These are phyloP conservation scores for Sycophila texana DNA, from an alignment of 2,888 invertebrate species.

Conservation along the genomic window DNA sequence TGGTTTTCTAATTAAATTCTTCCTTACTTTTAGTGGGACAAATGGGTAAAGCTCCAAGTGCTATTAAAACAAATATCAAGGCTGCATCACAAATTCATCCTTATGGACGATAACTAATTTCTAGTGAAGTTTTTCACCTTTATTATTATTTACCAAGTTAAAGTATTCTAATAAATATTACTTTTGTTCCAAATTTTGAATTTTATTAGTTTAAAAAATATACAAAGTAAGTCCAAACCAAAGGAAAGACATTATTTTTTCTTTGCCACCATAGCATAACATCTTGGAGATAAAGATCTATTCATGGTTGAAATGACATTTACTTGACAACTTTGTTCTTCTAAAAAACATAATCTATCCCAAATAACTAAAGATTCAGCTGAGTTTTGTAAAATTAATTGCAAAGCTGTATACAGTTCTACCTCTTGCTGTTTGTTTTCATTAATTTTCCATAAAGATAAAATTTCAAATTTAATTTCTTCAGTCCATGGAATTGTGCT, in stretches of 20 bases:
- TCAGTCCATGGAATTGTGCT: slow-evolving; percentile 42
- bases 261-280: slow-evolving; percentile 68
- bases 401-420: slow-evolving; percentile 71
- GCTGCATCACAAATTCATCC: slow-evolving; percentile 93
- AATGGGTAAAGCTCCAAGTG: slow-evolving; percentile 90
- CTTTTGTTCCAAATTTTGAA: slow-evolving; percentile 17
- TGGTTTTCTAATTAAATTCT: not conserved
- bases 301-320: slow-evolving; percentile 65
- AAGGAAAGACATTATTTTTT: slow-evolving; percentile 55
- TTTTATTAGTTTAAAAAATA: not conserved
- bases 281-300: slow-evolving; percentile 68
- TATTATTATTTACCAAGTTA: slow-evolving; percentile 23
- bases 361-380: slow-evolving; percentile 69
- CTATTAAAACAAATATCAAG: slow-evolving; percentile 95
- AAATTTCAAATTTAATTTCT: slow-evolving; percentile 59
- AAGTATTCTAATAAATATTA: slow-evolving; percentile 44
- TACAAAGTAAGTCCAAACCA: not conserved
- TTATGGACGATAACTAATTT: slow-evolving; percentile 80
- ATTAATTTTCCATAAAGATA: slow-evolving; percentile 64
- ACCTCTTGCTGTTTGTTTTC: slow-evolving; percentile 60
- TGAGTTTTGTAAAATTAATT: slow-evolving; percentile 68
- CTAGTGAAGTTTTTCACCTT: not conserved
- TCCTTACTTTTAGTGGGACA: slow-evolving; percentile 75
- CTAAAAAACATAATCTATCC: slow-evolving; percentile 68
- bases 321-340: slow-evolving; percentile 64